Percentiles rank a stretch among this genome's conserved stretches.
Conservation (phyloP, 2,888 invertebrate species). For the Acronicta psi region DNA sequence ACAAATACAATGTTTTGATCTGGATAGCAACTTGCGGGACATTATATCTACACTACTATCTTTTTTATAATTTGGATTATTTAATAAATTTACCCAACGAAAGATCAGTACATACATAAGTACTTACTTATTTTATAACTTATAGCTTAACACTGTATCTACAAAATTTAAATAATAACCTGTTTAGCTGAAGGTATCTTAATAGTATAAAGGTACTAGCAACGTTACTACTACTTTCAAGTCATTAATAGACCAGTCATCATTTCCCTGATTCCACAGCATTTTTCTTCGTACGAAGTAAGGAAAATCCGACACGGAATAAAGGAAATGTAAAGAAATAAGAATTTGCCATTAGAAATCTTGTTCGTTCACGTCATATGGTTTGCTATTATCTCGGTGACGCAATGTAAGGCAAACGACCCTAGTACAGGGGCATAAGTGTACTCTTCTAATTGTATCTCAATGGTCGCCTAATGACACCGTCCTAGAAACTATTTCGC, state of each 20-base stretch:
- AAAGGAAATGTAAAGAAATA: slow-evolving; percentile 8
- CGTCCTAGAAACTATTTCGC: too few relatives aligned
- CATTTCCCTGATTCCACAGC: slow-evolving; percentile 4
- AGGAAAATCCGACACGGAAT: slow-evolving; percentile 18
- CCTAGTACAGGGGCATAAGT: too few relatives aligned
- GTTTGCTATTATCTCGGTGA: slow-evolving; percentile 4
- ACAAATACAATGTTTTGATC: too few relatives aligned
- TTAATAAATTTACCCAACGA: too few relatives aligned
- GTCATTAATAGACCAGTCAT: not conserved
- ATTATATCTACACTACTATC: too few relatives aligned
- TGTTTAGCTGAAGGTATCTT: not conserved
- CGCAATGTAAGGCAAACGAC: slow-evolving; percentile 27
- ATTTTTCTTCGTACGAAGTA: slow-evolving; percentile 19
- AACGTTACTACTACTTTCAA: slow-evolving; percentile 2
- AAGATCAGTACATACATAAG: too few relatives aligned
- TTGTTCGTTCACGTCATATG: slow-evolving; percentile 21
- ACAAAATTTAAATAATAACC: not conserved
- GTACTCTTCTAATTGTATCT: too few relatives aligned
- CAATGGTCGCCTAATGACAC: too few relatives aligned
- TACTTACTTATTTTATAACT: too few relatives aligned
- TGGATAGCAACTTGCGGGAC: too few relatives aligned
- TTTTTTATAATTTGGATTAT: too few relatives aligned
- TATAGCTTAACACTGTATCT: too few relatives aligned
- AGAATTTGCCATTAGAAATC: slow-evolving; percentile 17
- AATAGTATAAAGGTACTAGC: not conserved